A percentile compares a stretch with the other conserved stretches of the same genome.
Conservation (phyloP, 2,797 vertebrate species). For the Pseudochaenichthys georgianus region DNA sequence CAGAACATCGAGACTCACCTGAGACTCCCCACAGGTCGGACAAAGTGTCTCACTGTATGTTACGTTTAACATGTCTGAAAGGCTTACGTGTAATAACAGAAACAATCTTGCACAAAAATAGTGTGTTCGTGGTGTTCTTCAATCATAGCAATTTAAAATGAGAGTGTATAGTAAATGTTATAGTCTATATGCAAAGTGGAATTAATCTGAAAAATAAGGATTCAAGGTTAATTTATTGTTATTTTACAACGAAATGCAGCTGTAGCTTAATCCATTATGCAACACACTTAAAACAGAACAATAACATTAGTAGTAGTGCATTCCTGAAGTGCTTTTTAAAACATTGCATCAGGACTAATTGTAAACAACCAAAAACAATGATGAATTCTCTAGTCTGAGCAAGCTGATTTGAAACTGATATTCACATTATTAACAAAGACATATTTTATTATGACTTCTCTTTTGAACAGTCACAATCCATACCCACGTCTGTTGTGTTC, state of each 20-base stretch:
- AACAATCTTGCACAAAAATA: neutral
- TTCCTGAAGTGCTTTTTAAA: too few species aligned
- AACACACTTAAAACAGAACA: too few species aligned
- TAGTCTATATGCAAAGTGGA: neutral
- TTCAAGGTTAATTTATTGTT: too few species aligned
- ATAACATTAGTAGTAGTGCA: too few species aligned
- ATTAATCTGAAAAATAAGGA: neutral
- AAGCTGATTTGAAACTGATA: neutral
- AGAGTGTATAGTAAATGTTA: neutral
- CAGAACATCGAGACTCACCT: conserved; percentile 96
- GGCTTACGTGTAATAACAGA: neutral
- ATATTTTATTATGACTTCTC: neutral
- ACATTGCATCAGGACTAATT: too few species aligned
- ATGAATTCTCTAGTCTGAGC: neutral
- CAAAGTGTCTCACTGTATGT: neutral
- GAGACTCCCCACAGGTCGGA: conserved; percentile 90
- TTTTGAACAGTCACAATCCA: neutral
- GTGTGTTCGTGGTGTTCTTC: too few species aligned
- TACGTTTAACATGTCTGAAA: neutral
- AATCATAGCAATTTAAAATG: neutral
- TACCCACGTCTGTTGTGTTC: neutral
- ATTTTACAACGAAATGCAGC: too few species aligned
- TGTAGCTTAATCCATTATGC: too few species aligned
- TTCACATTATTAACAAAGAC: neutral
- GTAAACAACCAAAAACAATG: too few species aligned